Conservation (phyloP, 2,888 invertebrate genomes). For the Thelaira solivaga region DNA sequence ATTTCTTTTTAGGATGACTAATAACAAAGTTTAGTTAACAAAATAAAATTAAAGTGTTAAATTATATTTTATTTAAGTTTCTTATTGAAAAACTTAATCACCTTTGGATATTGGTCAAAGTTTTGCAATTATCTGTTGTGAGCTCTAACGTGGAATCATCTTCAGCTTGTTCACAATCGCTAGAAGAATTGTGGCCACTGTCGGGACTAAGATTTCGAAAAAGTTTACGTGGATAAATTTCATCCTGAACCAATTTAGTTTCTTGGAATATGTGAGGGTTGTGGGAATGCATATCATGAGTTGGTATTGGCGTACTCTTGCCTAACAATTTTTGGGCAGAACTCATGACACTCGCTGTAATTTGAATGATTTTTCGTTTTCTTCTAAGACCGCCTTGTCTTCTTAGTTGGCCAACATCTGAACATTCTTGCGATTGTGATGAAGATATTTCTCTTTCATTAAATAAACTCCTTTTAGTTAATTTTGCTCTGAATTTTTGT, state of each 20-base stretch:
- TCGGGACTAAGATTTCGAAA: conserved; percentile 72
- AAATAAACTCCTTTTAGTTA: conserved; percentile 55
- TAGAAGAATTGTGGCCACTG: conserved; percentile 75
- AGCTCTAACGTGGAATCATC: conserved; percentile 41
- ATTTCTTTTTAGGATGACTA: not conserved
- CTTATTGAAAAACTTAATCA: conserved; percentile 79
- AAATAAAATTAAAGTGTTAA: not conserved
- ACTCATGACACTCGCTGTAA: conserved; percentile 68
- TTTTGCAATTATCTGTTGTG: conserved; percentile 39
- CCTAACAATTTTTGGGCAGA: conserved; percentile 71
- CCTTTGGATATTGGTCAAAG: conserved; percentile 68
- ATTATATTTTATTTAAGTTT: conserved; percentile 85
- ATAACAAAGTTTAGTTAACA: not conserved
- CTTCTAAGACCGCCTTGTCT: conserved; percentile 74
- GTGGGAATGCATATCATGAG: conserved; percentile 3
- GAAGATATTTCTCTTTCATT: conserved; percentile 73
- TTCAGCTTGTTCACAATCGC: conserved; percentile 66
- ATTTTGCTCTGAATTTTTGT: conserved; percentile 22
- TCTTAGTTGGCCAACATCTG: conserved; percentile 64
- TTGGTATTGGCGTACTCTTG: conserved; percentile 10
- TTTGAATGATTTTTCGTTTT: conserved; percentile 70
- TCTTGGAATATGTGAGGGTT: conserved; percentile 3
- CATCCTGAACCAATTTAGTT: conserved; percentile 20
- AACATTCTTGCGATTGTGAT: conserved; percentile 59
- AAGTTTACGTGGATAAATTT: conserved; percentile 19